phyloP scores from a whole-genome alignment of 2,888 invertebrate species.

The Hipparchia semele region DNA sequence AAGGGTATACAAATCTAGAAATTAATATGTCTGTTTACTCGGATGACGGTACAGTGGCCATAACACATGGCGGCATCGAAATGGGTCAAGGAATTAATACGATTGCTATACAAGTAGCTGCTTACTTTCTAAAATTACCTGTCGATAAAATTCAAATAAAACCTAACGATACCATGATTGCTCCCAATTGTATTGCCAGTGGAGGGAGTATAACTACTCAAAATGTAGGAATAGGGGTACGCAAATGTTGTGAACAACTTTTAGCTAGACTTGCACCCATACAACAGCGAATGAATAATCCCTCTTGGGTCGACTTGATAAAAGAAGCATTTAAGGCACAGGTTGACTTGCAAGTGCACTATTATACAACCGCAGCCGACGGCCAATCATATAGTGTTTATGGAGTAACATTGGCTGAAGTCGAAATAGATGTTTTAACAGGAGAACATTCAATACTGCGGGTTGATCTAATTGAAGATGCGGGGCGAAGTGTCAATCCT shows the following conservation, averaged over 20 bases:
- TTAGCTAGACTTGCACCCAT: conserved; percentile 70
- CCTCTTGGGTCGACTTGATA: conserved; percentile 80
- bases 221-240: conserved; percentile 80
- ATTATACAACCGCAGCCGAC: conserved; percentile 56
- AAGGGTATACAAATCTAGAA: conserved; percentile 76
- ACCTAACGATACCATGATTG: conserved; percentile 75
- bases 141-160: conserved; percentile 83
- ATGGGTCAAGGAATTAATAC: conserved; percentile 91
- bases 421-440: conserved; percentile 89
- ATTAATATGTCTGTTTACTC: conserved; percentile 87
- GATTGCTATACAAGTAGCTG: conserved; percentile 88
- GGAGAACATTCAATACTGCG: conserved; percentile 85
- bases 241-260: conserved; percentile 74
- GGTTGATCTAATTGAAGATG: conserved; percentile 87
- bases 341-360: conserved; percentile 65
- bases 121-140: conserved; percentile 85
- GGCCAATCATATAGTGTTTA: conserved; percentile 64
- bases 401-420: conserved; percentile 85
- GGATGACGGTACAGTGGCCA: conserved; percentile 86
- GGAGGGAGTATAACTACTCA: conserved; percentile 86
- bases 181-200: conserved; percentile 81
- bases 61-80: conserved; percentile 86
- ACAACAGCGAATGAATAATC: conserved; percentile 64
- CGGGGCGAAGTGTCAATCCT: conserved; percentile 86
- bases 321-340: conserved; percentile 66